Evolutionary conservation across 2,113 vertebrate species (phyloP).

Genomic region (Eptesicus fuscus): DNA sequence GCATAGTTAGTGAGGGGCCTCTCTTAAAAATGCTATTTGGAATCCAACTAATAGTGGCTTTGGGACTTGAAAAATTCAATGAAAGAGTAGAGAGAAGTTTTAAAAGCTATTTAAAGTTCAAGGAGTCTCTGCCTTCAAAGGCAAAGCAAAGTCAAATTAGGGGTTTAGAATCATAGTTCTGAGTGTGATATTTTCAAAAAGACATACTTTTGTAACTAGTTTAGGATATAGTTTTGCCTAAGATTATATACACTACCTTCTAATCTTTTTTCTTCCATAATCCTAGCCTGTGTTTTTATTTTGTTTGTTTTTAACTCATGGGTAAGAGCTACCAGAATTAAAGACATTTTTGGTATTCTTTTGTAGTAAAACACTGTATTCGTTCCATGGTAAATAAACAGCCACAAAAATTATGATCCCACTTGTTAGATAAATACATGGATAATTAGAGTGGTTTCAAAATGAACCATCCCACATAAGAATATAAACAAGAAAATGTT

Average conservation of each 20-base stretch:
- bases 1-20: neutral
- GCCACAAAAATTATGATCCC: slow-evolving; percentile 42
- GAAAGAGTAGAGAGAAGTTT: slow-evolving; percentile 43
- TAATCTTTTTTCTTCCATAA: slow-evolving; percentile 73
- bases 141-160: slow-evolving; percentile 56
- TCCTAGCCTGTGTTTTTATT: slow-evolving; percentile 63
- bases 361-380: slow-evolving; percentile 68
- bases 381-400: slow-evolving; percentile 5
- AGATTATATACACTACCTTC: slow-evolving; percentile 68
- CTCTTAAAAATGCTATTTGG: neutral
- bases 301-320: slow-evolving; percentile 44
- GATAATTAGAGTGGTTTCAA: slow-evolving; percentile 1
- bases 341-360: slow-evolving; percentile 57
- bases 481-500: slow-evolving; percentile 20
- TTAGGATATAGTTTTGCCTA: slow-evolving; percentile 70
- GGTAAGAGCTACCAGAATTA: slow-evolving; percentile 72
- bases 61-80: slow-evolving; percentile 19
- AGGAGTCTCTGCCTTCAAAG: slow-evolving; percentile 61
- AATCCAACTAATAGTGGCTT: slow-evolving; percentile 16
- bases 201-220: slow-evolving; percentile 66
- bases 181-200: slow-evolving; percentile 72
- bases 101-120: slow-evolving; percentile 56
- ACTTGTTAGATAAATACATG: slow-evolving; percentile 36
- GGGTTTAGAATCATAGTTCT: slow-evolving; percentile 59
- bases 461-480: neutral